These are phyloP conservation scores for Lordiphosa mommai DNA, from an alignment of 1,140 invertebrate species.

Conservation along the genomic window DNA sequence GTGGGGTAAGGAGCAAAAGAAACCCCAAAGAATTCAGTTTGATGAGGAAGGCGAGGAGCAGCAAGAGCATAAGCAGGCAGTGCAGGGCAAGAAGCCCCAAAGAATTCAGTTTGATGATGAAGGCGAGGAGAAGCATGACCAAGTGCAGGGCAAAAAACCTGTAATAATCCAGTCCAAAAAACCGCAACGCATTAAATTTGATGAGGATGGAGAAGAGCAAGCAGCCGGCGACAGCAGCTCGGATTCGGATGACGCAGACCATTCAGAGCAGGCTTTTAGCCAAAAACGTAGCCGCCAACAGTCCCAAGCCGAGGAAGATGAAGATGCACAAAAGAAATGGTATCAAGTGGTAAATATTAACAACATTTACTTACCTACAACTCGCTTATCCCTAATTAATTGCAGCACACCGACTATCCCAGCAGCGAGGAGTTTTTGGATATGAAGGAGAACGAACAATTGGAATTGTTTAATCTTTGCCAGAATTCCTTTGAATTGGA, in stretches of 20 bases:
- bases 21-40: slow-evolving; percentile 20
- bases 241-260: slow-evolving; percentile 44
- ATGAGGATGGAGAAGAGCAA: slow-evolving; percentile 46
- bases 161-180: slow-evolving; percentile 29
- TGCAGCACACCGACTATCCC: slow-evolving; percentile 61
- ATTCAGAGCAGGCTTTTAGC: background rate
- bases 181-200: slow-evolving; percentile 58
- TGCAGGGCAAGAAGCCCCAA: slow-evolving; percentile 21
- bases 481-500: slow-evolving; percentile 64
- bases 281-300: slow-evolving; percentile 39
- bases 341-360: slow-evolving; percentile 65
- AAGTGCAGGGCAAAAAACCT: slow-evolving; percentile 4
- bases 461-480: slow-evolving; percentile 69
- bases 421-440: slow-evolving; percentile 66
- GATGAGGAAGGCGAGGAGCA: slow-evolving; percentile 9
- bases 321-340: slow-evolving; percentile 68
- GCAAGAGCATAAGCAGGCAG: background rate
- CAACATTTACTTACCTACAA: no score
- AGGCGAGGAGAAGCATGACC: slow-evolving; percentile 5
- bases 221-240: slow-evolving; percentile 1
- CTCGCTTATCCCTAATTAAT: background rate
- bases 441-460: slow-evolving; percentile 73
- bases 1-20: slow-evolving; percentile 3
- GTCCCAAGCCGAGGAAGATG: slow-evolving; percentile 41
- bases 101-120: slow-evolving; percentile 30